A percentile compares a stretch with the other conserved stretches of the same genome.
phyloP scores from a whole-genome alignment of 2,113 vertebrate species.

The Chelonoidis abingdonii region DNA sequence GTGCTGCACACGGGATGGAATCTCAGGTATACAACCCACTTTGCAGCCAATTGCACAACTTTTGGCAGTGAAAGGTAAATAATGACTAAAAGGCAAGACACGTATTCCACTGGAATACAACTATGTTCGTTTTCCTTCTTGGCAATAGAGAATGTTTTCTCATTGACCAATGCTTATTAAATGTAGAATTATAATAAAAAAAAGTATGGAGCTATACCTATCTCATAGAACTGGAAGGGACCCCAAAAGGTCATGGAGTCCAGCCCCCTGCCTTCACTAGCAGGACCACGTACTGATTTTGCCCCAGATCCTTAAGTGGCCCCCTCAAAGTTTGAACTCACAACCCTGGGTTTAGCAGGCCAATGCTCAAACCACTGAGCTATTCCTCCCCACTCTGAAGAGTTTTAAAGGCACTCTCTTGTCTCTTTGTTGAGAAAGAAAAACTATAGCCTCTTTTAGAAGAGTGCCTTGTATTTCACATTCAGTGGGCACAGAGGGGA shows the following conservation, averaged over 20 bases:
- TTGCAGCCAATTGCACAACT: background rate
- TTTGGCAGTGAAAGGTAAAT: background rate
- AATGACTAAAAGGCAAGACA: background rate
- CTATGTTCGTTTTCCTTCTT: background rate
- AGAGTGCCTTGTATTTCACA: background rate
- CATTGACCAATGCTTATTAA: background rate
- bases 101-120: background rate
- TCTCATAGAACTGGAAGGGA: too few species aligned
- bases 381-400: too few species aligned
- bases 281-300: too few species aligned
- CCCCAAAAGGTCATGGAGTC: too few species aligned
- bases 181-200: too few species aligned
- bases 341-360: too few species aligned
- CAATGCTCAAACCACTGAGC: too few species aligned
- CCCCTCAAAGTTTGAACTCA: too few species aligned
- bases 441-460: background rate
- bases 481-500: background rate
- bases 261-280: too few species aligned
- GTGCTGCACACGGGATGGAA: background rate
- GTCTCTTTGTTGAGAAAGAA: background rate
- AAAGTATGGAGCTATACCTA: too few species aligned
- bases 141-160: background rate
- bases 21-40: background rate
- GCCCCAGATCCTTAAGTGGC: too few species aligned
- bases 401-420: background rate